Evolutionary conservation across 2,113 vertebrate genomes (phyloP), one percentile per base, ranked within the genome.

Genomic region (Aspiorhynchus laticeps): DNA sequence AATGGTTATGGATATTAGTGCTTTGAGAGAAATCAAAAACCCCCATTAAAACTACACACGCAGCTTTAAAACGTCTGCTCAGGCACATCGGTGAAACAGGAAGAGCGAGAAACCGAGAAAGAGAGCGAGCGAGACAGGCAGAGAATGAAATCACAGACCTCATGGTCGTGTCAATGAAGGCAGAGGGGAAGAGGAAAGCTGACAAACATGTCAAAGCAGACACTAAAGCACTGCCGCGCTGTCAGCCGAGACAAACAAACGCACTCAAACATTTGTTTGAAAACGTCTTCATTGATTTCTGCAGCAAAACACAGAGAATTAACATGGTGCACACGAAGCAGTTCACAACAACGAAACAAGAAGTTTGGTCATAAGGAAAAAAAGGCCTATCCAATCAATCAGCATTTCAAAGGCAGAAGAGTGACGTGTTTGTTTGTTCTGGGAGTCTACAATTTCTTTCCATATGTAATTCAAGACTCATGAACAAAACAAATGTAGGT

Each of bases 1-100:
- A 86, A 86, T 80, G 63, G 43, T 86, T 86, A 86, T 87, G 86
- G 86, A 87, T 87, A 87, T 82, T 80, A 87, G 85, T 24, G 69
- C 79, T 82, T 26, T 59, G 79, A 81, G 79, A 87, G 79, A 65
- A 82, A 87, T 87, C 36, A 87, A 48, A 82, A 82, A 38, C 38
- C 14, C 11, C 28, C 28, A 74, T 87, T 75, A 82, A 87, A 87
- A 26, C 51, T 24, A 75, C 43, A 63, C 71, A 65, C 28, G 36
- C 78, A 69, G 79, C 53, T 81, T 80, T 73, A 41, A 26, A 80
- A 71, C 69, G 59, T 87, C 69, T 87, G 85, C 79, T 81, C 59
- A 19, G 15, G 28, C 74, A 65, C 43, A 67, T 7, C 12, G n/a
- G 51, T 63, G 46, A 82, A 76, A 17, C 41, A 61, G 65, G 51